phyloP scores from a whole-genome alignment of 2,113 vertebrate genomes.

The Parus major region DNA sequence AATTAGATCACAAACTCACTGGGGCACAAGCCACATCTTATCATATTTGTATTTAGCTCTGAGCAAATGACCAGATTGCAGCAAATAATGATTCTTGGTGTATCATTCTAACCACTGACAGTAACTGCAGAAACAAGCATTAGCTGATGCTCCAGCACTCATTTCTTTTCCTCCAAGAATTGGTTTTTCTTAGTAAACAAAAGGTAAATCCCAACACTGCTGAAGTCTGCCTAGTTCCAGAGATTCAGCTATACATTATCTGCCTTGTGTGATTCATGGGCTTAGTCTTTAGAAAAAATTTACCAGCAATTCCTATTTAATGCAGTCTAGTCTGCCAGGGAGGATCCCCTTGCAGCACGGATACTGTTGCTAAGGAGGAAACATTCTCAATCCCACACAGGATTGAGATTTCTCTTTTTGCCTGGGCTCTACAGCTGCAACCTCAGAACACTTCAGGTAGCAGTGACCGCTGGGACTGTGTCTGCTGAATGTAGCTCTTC shows the following conservation, averaged over 20 bases:
- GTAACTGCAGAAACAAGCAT: background rate
- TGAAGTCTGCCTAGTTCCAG: background rate
- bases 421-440: accelerated
- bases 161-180: background rate
- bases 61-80: background rate
- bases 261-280: background rate
- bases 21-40: background rate
- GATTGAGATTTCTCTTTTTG: background rate
- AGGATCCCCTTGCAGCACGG: background rate
- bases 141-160: background rate
- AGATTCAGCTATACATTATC: background rate
- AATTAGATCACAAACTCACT: background rate
- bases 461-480: background rate
- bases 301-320: background rate
- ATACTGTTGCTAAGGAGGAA: background rate
- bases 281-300: background rate
- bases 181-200: background rate
- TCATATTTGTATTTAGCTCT: background rate
- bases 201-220: background rate
- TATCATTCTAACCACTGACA: background rate
- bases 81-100: background rate
- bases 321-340: background rate
- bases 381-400: background rate
- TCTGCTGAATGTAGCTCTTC: background rate
- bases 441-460: background rate